Base-by-base conservation (phyloP, 2,113 vertebrate species). In the Malurus cyaneus region DNA sequence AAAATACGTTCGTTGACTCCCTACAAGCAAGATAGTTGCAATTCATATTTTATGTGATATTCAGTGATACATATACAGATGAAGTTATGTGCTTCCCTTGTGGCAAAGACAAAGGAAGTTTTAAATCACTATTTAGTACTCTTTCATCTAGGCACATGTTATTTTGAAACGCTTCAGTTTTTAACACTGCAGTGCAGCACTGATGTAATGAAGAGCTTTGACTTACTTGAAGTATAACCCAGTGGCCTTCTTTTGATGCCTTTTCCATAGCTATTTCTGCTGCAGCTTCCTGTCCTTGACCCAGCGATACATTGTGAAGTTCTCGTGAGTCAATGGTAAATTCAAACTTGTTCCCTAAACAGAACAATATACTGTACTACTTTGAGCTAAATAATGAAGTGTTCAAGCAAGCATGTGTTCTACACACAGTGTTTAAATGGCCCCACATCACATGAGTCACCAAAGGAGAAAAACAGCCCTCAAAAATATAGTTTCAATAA, bases 181-280 rank as follows among this genome's bases (percentile, higher is more conserved):
- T 97, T 95, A 94, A 82, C 90, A 86, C 92, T 49, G 89, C 94
- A 96, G 36, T 92, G 95, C 92, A 92, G 95, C 78, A 64, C 97
- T 96, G 96, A 94, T 97, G 96, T 94, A 97, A 97, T 64, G 82
- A 97, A 97, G 95, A 95, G 92, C 91, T 95, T 92, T 82, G 81
- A 83, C 94, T 97, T 97, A 98, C 98, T 98, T 99, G 98, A 97
- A 99, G 95, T 95, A 98, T 98, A 97, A 99, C 98, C 98, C 98
- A 98, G 94, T 99, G 98, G 81, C 98, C 98, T 97, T 98, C 98
- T 98, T 98, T 98, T 94, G 99, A 98, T 96, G 98, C 97, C 79
- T 98, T 98, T 97, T 98, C 97, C 97, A 98, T 96, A 74, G 98
- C 98, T 91, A 97, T 97, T 98, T 98, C 98, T 94, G 98, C 98